A percentile compares a stretch with the other conserved stretches of the same genome.
These are phyloP conservation scores for Diploscapter pachys DNA, from an alignment of 1,140 invertebrate genomes.

Conservation along the genomic window DNA sequence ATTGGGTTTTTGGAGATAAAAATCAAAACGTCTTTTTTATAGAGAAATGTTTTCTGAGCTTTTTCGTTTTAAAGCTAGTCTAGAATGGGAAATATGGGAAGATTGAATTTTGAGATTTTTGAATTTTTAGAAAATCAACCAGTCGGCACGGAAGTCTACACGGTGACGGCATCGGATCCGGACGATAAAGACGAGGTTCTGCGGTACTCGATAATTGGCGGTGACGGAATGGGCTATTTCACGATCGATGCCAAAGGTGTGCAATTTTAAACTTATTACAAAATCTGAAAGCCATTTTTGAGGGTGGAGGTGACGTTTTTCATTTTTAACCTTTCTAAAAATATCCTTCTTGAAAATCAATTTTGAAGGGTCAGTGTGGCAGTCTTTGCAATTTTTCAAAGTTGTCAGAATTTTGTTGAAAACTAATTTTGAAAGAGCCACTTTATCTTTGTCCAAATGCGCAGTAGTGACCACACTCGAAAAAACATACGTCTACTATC, in stretches of 20 bases:
- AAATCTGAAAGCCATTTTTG: too few relatives aligned
- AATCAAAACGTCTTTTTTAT: background rate
- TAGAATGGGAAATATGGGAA: too few relatives aligned
- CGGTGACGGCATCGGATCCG: conserved; percentile 73
- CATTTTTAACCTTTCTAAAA: background rate
- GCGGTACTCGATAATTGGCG: conserved; percentile 79
- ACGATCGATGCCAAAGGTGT: conserved; percentile 66
- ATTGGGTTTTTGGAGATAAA: background rate
- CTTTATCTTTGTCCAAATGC: too few relatives aligned
- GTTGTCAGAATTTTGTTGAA: too few relatives aligned
- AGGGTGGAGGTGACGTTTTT: too few relatives aligned
- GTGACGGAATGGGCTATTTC: conserved; percentile 84
- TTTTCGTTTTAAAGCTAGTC: too few relatives aligned
- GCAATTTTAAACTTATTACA: too few relatives aligned
- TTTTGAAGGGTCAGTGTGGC: too few relatives aligned
- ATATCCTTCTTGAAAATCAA: background rate
- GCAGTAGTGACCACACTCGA: too few relatives aligned
- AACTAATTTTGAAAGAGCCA: too few relatives aligned
- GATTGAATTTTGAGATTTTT: conserved; percentile 2
- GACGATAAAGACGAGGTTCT: conserved; percentile 75
- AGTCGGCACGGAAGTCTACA: conserved; percentile 72
- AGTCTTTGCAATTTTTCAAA: too few relatives aligned
- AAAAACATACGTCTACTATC: too few relatives aligned
- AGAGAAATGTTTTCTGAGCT: background rate
- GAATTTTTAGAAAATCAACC: conserved; percentile 71